Percentiles rank a stretch among this genome's conserved stretches.
Conservation (phyloP, 2,113 vertebrate genomes). For the Mandrillus leucophaeus region DNA sequence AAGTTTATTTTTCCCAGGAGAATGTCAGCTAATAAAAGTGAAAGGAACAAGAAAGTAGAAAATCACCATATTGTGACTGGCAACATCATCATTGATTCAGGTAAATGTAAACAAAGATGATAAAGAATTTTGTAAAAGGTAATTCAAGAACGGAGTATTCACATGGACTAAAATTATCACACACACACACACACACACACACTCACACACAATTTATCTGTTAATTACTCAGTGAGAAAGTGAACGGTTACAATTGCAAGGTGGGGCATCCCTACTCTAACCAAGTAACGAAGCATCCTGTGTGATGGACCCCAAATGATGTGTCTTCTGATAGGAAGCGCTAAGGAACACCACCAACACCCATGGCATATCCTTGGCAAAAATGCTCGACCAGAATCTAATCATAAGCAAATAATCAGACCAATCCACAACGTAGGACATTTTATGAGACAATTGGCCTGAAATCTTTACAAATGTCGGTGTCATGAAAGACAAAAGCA, state of each 20-base stretch:
- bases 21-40: not conserved
- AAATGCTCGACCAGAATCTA: not conserved
- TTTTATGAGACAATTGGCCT: not conserved
- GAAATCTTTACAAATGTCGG: not conserved
- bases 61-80: not conserved
- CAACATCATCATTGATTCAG: not conserved
- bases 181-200: not conserved
- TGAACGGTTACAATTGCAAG: not conserved
- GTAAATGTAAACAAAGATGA: not conserved
- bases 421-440: not conserved
- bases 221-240: not conserved
- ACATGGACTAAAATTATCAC: not conserved
- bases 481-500: not conserved
- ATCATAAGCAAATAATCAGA: not conserved
- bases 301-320: fast-evolving
- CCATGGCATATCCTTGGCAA: not conserved
- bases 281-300: not conserved
- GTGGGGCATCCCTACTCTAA: not conserved
- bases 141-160: not conserved
- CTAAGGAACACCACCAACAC: not conserved
- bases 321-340: not conserved
- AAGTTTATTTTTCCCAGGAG: not conserved
- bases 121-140: not conserved
- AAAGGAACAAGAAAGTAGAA: not conserved
- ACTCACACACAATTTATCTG: not conserved